phyloP scores from a whole-genome alignment of 2,797 vertebrate species.

The Acropternis orthonyx region DNA sequence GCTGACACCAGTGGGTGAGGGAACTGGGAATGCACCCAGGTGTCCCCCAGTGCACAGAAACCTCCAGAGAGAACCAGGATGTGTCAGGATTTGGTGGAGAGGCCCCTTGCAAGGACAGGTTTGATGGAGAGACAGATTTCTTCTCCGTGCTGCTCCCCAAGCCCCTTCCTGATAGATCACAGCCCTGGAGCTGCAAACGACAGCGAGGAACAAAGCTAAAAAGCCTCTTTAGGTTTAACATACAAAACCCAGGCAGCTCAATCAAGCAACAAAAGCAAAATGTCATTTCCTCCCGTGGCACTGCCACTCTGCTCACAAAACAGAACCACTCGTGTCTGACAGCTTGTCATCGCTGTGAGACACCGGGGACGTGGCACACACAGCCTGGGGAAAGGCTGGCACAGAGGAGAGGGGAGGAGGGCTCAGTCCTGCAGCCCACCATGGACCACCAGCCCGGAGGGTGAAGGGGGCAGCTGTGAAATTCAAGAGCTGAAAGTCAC shows the following conservation, averaged over 20 bases:
- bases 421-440: background rate
- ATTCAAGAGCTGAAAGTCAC: background rate
- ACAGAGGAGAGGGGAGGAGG: background rate
- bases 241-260: conserved; percentile 32
- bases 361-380: accelerated
- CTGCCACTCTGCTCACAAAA: background rate
- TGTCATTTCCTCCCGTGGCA: conserved; percentile 13
- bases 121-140: background rate
- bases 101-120: background rate
- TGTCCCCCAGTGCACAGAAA: background rate
- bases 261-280: conserved; percentile 37
- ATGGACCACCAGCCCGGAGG: accelerated
- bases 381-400: background rate
- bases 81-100: background rate
- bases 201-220: background rate
- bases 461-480: background rate
- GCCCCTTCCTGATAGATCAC: background rate
- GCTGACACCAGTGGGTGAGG: background rate
- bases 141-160: background rate
- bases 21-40: background rate
- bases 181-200: background rate
- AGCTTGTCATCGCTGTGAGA: background rate
- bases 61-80: accelerated
- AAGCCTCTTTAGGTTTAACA: background rate
- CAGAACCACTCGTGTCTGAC: background rate